Base-by-base conservation (phyloP, 1,140 invertebrate species). In the Drosophila pandora region DNA sequence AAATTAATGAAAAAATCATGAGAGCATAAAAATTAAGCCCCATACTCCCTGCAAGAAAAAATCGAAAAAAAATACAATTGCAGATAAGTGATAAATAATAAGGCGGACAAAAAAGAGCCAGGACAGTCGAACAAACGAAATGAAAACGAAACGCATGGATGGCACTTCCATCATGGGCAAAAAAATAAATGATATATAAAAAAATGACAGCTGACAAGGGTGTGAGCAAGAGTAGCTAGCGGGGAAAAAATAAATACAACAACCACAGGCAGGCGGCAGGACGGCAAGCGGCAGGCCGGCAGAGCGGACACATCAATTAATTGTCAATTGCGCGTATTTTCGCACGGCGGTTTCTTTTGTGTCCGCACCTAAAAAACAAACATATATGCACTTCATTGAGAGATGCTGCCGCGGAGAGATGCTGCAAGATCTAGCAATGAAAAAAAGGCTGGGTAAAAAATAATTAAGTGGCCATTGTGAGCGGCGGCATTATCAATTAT, bases 251-350 rank as follows among this genome's bases (percentile, higher is more conserved):
- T 45, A 69, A 43, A 43, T 6, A 62, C 49, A 67, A 22, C 48
- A 57, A 48, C 30, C 53, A 47, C 63, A 68, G 52, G 17, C 17
- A 17, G 17, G 17, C 17, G 17, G 1, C 17, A 17, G 17, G 17
- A 17, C 17, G 17, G 17, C 17, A 17, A 17, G 17, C 17, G 17
- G 17, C 0, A 17, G 60, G 58, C 64, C 25, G 50, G 62, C 63
- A 64, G 52, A 88, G 83, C 83, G 84, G 83, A 88, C 83, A 88
- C 83, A 88, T 88, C 83, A 88, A 88, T 88, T 88, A 88, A 88
- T 88, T 88, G 83, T 88, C 83, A 88, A 88, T 88, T 88, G 83
- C 83, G 83, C 83, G 82, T 85, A 82, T 85, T 85, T 85, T 85
- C 82, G 82, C 82, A 85, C 82, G 83, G 82, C 82, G 83, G 82